Percentiles rank a stretch among this genome's conserved stretches.
These are phyloP conservation scores for Lepidurus couesii DNA, from an alignment of 1,140 invertebrate species.

Conservation along the genomic window DNA sequence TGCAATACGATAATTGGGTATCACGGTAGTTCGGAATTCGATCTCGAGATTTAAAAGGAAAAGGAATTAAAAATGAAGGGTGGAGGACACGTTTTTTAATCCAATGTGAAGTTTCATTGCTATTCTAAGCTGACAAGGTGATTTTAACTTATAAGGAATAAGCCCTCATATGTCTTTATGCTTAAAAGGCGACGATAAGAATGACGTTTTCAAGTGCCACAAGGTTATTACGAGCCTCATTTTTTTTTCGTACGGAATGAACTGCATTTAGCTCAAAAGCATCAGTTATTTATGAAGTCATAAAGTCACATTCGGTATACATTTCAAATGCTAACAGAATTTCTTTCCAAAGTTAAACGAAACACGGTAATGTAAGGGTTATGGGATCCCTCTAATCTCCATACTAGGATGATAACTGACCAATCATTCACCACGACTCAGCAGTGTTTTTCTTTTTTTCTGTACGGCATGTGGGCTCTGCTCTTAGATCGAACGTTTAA, in stretches of 20 bases:
- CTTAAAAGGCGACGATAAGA: not conserved
- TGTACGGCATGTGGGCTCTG: too few relatives aligned
- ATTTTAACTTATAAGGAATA: constrained; percentile 5
- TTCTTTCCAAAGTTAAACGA: not conserved
- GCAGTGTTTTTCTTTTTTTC: too few relatives aligned
- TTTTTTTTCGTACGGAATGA: not conserved
- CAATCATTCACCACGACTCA: too few relatives aligned
- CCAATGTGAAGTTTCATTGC: not conserved
- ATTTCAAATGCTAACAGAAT: not conserved
- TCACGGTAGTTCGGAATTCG: too few relatives aligned
- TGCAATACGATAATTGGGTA: too few relatives aligned
- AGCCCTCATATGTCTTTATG: not conserved
- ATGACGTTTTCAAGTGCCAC: not conserved
- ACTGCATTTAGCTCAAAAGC: not conserved
- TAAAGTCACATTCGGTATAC: not conserved
- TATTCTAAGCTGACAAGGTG: not conserved
- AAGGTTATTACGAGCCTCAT: not conserved
- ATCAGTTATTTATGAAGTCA: not conserved
- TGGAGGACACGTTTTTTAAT: not conserved
- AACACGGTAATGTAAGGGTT: too few relatives aligned
- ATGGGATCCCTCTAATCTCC: too few relatives aligned
- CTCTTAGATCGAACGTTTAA: too few relatives aligned
- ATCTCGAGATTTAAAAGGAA: not conserved
- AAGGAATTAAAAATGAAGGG: not conserved
- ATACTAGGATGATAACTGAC: too few relatives aligned